Conservation (phyloP, 2,888 invertebrate species). For the Theodoxus fluviatilis region DNA sequence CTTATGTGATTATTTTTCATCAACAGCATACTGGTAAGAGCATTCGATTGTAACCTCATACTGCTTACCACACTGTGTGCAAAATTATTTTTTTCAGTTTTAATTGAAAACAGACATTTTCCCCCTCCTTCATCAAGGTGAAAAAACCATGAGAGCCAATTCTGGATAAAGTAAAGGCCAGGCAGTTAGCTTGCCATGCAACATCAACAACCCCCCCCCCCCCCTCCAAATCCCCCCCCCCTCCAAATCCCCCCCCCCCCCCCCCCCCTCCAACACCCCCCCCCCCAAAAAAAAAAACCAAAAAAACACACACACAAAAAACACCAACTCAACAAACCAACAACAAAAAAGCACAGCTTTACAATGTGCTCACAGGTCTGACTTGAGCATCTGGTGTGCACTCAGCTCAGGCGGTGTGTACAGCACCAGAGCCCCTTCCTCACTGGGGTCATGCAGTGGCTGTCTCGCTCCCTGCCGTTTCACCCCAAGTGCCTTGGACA, state of each 20-base stretch:
- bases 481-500: conserved; percentile 82
- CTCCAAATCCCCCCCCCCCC: too few species aligned
- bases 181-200: too few species aligned
- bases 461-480: conserved; percentile 72
- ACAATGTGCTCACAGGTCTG: conserved; percentile 71
- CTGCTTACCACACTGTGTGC: not conserved
- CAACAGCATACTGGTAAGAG: too few species aligned
- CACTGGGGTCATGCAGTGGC: conserved; percentile 89
- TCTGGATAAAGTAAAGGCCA: too few species aligned
- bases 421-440: conserved; percentile 88
- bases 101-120: too few species aligned
- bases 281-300: not conserved
- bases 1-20: too few species aligned
- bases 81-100: not conserved
- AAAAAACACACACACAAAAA: not conserved
- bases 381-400: conserved; percentile 86
- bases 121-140: too few species aligned
- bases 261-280: not conserved
- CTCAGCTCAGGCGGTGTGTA: conserved; percentile 83
- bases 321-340: too few species aligned
- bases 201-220: too few species aligned
- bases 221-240: too few species aligned
- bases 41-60: not conserved
- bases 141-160: too few species aligned
- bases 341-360: not conserved